Percentiles rank a stretch among this genome's conserved stretches.
Conservation (phyloP, 2,113 vertebrate genomes). For the Chiloscyllium plagiosum region DNA sequence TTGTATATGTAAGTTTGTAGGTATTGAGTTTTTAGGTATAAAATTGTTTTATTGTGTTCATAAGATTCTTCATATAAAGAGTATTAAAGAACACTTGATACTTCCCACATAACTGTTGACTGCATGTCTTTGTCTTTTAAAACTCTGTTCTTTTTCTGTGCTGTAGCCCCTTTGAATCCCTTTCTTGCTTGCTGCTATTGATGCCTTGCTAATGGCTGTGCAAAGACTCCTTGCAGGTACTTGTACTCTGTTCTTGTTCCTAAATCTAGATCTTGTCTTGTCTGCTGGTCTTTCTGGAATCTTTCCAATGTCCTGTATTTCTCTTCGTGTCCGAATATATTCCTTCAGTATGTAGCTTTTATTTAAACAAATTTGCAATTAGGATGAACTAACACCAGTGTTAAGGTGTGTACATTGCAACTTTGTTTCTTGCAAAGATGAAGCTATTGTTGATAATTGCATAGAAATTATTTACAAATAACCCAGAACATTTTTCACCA, state of each 20-base stretch:
- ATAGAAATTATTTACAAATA: slow-evolving; percentile 1
- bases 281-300: slow-evolving; percentile 2
- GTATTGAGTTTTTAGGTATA: background rate
- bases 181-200: slow-evolving; percentile 36
- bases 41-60: background rate
- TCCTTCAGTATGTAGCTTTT: background rate
- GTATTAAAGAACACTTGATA: background rate
- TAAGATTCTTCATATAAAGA: background rate
- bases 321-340: background rate
- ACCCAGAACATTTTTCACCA: background rate
- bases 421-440: background rate
- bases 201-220: slow-evolving; percentile 35
- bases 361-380: slow-evolving; percentile 8
- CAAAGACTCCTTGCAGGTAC: slow-evolving; percentile 31
- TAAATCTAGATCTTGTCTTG: background rate
- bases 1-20: background rate
- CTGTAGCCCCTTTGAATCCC: slow-evolving; percentile 23
- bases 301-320: background rate
- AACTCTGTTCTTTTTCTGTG: slow-evolving; percentile 36
- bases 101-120: slow-evolving; percentile 15
- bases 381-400: background rate
- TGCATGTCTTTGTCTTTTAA: slow-evolving; percentile 32
- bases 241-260: slow-evolving; percentile 29
- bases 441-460: background rate
- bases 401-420: background rate